A percentile compares a stretch with the other conserved stretches of the same genome.
phyloP scores from a whole-genome alignment of 1,140 invertebrate genomes.

The Camponotus floridanus region DNA sequence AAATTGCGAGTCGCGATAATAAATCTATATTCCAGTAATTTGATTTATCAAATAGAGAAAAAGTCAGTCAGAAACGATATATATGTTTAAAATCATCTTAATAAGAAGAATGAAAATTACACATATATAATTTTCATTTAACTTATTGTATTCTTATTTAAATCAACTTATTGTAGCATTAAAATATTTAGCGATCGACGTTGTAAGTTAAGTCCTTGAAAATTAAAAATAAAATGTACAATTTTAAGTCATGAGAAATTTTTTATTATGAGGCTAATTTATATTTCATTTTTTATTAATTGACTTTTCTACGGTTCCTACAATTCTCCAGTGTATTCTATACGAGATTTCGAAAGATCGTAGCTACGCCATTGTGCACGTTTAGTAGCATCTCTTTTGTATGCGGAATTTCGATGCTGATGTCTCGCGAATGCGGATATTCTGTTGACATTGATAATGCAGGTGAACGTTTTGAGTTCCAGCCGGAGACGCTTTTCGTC shows the following conservation, averaged over 20 bases:
- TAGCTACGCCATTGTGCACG: constrained; percentile 21
- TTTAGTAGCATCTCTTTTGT: constrained; percentile 41
- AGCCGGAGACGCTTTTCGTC: constrained; percentile 27
- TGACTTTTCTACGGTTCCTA: too few relatives aligned
- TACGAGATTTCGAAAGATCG: not conserved
- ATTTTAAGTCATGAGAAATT: not conserved
- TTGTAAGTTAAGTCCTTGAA: not conserved
- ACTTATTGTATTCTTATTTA: not conserved
- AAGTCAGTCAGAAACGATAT: not conserved
- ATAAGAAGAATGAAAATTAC: constrained; percentile 18
- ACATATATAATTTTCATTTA: not conserved
- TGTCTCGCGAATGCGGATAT: constrained; percentile 39
- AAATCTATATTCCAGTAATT: too few relatives aligned
- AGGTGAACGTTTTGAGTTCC: constrained; percentile 33
- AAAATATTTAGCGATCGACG: not conserved
- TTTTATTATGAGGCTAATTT: not conserved
- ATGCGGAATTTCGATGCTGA: constrained; percentile 40
- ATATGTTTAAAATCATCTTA: constrained; percentile 16
- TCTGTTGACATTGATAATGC: constrained; percentile 53
- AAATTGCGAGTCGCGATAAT: not conserved
- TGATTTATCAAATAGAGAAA: not conserved
- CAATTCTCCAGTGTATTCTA: not conserved
- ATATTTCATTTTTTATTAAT: not conserved
- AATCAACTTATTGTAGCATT: not conserved
- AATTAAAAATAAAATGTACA: too few relatives aligned